phyloP scores from a whole-genome alignment of 2,797 vertebrate genomes.

The Schizopygopsis pylzovi region DNA sequence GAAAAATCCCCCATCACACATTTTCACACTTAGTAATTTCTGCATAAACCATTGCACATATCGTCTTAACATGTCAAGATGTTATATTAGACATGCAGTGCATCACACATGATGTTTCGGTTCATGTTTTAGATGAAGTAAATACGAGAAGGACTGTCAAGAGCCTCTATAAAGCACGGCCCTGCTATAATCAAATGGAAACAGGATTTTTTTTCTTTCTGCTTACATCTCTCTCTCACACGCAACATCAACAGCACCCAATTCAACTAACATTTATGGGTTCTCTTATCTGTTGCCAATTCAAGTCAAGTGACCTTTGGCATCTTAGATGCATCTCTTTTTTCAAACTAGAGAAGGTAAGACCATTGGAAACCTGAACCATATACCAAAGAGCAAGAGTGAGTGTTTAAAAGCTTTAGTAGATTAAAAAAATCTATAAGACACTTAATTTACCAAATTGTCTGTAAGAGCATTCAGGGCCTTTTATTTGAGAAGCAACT shows the following conservation, averaged over 20 bases:
- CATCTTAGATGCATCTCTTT: too few relatives aligned
- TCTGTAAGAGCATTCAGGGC: conserved; percentile 49
- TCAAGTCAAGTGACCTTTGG: too few relatives aligned
- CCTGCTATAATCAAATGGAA: conserved; percentile 12
- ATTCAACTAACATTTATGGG: conserved; percentile 4
- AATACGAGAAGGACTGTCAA: background rate
- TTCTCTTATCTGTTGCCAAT: conserved; percentile 7
- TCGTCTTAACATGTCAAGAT: background rate
- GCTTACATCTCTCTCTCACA: background rate
- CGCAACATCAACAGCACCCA: background rate
- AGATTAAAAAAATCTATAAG: conserved; percentile 40
- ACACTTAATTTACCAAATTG: conserved; percentile 26
- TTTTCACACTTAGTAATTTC: background rate
- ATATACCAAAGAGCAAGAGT: background rate
- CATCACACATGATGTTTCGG: background rate
- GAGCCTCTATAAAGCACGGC: conserved; percentile 10
- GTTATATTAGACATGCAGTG: background rate
- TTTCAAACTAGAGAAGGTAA: background rate
- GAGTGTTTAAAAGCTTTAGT: background rate
- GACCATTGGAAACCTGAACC: background rate
- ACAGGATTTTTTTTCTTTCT: background rate
- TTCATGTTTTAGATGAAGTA: background rate
- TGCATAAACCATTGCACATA: background rate
- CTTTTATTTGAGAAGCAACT: conserved; percentile 61
- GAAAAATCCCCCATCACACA: background rate